Base-by-base conservation (phyloP, 2,113 vertebrate species). In the Aegypius monachus region DNA sequence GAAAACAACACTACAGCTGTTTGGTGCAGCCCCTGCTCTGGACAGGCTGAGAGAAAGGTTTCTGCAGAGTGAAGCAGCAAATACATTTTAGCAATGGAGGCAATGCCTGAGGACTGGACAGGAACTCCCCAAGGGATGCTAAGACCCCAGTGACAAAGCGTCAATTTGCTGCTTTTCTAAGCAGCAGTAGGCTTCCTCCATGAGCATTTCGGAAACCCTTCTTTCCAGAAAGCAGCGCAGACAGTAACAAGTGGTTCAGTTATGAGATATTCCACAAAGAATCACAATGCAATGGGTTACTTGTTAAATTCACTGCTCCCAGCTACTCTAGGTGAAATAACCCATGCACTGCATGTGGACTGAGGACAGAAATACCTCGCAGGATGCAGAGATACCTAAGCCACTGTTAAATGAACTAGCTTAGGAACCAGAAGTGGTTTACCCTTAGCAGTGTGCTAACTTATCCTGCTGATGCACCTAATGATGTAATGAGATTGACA, bases 341-440 rank as follows among this genome's bases (percentile, higher is more conserved):
- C 4, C 12, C 2, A 38, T 2, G 2, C 15, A 36, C 6, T 10
- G 1, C 2, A 4, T 47, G 53, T 11, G 34, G 29, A 38, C 45
- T 82, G 77, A 74, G 19, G 43, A 53, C 19, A 47, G 19, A 63
- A 71, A 26, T 43, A 65, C 7, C 14, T 27, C 3, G 2, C 19
- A 88, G 21, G 52, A 65, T 32, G 23, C 20, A 66, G 19, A 36
- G 10, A 59, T 47, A 71, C 7, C 22, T 23, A 38, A 75, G 7
- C 6, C 40, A 43, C 25, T 42, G 10, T 48, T 85, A 71, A 92
- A 77, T 38, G 16, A 66, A 48, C 16, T 71, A 81, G 6, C 5
- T 71, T 63, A 34, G 10, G 32, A 81, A 66, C 17, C 13, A 32
- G 43, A 53, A 81, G 12, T 32, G 6, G 31, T 55, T 75, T 81